These are phyloP conservation scores for Taphrorychus bicolor DNA, from an alignment of 2,888 invertebrate genomes.

Conservation along the genomic window DNA sequence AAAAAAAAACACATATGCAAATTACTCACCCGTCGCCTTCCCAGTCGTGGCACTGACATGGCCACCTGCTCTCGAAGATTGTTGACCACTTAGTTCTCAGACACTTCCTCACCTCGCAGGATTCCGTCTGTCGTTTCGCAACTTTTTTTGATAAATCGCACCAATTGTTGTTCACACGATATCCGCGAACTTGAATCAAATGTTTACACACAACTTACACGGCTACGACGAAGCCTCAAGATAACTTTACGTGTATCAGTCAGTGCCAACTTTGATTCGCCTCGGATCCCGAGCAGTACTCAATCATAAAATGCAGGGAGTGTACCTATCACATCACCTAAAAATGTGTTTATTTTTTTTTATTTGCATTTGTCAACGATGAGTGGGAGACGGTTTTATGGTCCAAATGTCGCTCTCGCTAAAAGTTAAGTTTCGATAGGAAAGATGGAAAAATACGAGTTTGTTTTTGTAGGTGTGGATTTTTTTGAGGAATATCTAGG, in stretches of 20 bases:
- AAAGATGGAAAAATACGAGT: neutral
- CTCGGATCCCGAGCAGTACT: slow-evolving; percentile 11
- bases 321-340: slow-evolving; percentile 18
- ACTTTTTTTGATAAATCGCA: slow-evolving; percentile 26
- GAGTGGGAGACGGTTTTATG: neutral
- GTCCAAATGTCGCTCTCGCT: neutral
- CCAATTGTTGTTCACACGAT: slow-evolving; percentile 8
- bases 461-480: neutral
- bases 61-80: slow-evolving; percentile 11
- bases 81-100: neutral
- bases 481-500: neutral
- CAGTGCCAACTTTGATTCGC: slow-evolving; percentile 27
- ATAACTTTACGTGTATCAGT: slow-evolving; percentile 27
- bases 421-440: neutral
- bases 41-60: slow-evolving; percentile 33
- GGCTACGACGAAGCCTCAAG: slow-evolving; percentile 8
- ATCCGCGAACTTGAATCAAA: slow-evolving; percentile 15
- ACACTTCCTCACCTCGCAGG: neutral
- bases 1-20: neutral
- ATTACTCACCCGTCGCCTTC: slow-evolving; percentile 38
- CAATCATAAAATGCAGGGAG: slow-evolving; percentile 3
- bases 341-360: slow-evolving; percentile 13
- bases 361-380: neutral
- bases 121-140: neutral
- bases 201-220: slow-evolving; percentile 36